These are phyloP conservation scores for Drosophila burlai DNA, from an alignment of 1,140 invertebrate species.

Conservation along the genomic window DNA sequence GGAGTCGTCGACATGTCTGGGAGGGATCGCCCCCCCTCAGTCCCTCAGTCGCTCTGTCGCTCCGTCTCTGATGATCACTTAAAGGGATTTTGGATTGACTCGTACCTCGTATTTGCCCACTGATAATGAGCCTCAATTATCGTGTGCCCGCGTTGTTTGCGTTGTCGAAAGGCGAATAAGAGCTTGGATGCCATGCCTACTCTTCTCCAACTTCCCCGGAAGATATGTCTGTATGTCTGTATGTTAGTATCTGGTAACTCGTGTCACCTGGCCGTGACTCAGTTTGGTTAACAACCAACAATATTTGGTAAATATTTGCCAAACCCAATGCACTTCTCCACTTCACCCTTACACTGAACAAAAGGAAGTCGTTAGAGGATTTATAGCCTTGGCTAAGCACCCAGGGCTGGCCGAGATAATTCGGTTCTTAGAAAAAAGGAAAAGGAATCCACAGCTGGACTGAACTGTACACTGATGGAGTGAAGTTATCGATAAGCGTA, in stretches of 20 bases:
- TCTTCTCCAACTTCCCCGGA: background rate
- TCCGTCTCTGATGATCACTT: slow-evolving; percentile 46
- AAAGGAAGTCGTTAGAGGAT: slow-evolving; percentile 7
- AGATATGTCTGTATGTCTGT: background rate
- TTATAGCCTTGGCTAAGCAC: background rate
- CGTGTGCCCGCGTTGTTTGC: slow-evolving; percentile 66
- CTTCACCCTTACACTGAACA: slow-evolving; percentile 12
- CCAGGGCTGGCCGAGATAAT: background rate
- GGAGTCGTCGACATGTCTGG: slow-evolving; percentile 44
- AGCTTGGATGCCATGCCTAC: background rate
- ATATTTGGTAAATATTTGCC: slow-evolving; percentile 63
- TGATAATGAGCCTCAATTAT: slow-evolving; percentile 80
- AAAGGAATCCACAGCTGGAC: background rate
- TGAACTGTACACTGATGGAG: background rate
- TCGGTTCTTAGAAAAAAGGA: slow-evolving; percentile 10
- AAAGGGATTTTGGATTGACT: slow-evolving; percentile 73
- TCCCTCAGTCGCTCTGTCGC: background rate
- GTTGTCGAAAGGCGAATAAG: slow-evolving; percentile 13
- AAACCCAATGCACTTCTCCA: slow-evolving; percentile 56
- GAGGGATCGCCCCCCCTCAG: background rate
- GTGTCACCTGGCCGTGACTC: slow-evolving; percentile 67
- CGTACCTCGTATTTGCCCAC: slow-evolving; percentile 72
- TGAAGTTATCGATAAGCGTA: slow-evolving; percentile 20
- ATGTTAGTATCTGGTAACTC: slow-evolving; percentile 7
- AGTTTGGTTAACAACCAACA: slow-evolving; percentile 63